Conservation (phyloP, 2,888 invertebrate genomes). For the Uropetala carovei region DNA sequence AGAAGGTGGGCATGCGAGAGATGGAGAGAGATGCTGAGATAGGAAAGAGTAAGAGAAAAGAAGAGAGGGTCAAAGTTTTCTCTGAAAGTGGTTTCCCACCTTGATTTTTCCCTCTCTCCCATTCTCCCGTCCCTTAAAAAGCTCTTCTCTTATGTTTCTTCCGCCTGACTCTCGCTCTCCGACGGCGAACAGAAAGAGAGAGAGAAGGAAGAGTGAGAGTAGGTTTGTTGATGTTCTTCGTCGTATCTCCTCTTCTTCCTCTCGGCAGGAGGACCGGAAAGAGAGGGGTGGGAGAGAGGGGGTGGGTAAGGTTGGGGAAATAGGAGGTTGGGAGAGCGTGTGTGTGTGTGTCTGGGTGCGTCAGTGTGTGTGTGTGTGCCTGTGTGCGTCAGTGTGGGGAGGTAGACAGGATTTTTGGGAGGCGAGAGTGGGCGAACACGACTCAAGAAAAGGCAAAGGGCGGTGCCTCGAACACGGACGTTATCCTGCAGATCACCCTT, state of each 20-base stretch:
- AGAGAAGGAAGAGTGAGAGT: background rate
- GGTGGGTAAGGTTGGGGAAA: too few relatives aligned
- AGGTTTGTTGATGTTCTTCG: constrained; percentile 18
- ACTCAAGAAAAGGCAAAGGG: constrained; percentile 27
- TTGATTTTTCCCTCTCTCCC: background rate
- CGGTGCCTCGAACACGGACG: constrained; percentile 4
- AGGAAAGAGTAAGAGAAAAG: background rate
- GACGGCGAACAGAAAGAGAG: background rate
- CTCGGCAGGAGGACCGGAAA: too few relatives aligned
- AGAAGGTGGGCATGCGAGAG: background rate
- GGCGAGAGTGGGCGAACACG: constrained; percentile 22
- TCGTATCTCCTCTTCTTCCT: too few relatives aligned
- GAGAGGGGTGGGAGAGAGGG: too few relatives aligned
- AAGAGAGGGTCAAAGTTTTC: background rate
- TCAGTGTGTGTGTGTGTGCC: background rate
- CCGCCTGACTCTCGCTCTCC: constrained; percentile 7
- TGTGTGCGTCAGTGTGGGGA: background rate
- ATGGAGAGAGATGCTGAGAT: background rate
- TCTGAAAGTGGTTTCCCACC: constrained; percentile 16
- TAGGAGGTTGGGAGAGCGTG: background rate
- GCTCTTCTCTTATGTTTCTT: background rate
- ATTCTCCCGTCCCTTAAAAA: background rate
- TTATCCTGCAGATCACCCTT: background rate
- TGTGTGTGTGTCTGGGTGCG: background rate
- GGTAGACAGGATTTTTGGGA: constrained; percentile 17